phyloP scores from a whole-genome alignment of 1,140 invertebrate genomes.

The Oncopeltus fasciatus region DNA sequence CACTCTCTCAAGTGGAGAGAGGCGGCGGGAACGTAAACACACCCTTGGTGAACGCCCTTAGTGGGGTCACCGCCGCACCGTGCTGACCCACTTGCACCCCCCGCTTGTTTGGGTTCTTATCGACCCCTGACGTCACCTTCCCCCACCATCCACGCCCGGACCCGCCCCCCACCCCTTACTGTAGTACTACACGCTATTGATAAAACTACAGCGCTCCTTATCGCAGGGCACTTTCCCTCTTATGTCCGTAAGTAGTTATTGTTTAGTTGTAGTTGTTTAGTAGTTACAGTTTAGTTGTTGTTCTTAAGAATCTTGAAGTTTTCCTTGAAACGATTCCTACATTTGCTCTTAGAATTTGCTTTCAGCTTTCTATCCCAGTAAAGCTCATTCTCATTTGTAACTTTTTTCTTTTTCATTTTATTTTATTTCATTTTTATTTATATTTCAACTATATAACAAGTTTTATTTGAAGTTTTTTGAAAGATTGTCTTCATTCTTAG shows the following conservation, averaged over 20 bases:
- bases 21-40: background rate
- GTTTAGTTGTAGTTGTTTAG: too few relatives aligned
- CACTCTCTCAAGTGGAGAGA: too few relatives aligned
- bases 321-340: background rate
- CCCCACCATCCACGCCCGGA: background rate
- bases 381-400: too few relatives aligned
- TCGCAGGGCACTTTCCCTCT: background rate
- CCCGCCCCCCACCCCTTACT: background rate
- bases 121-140: conserved; percentile 5
- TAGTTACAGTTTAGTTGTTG: background rate
- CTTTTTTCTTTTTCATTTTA: too few relatives aligned
- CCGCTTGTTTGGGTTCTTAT: conserved; percentile 34
- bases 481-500: too few relatives aligned
- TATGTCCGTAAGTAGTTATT: background rate
- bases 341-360: background rate
- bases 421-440: too few relatives aligned
- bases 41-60: background rate
- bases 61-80: background rate
- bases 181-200: conserved; percentile 10
- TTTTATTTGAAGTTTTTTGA: too few relatives aligned
- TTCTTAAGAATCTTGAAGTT: background rate
- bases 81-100: background rate
- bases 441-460: too few relatives aligned
- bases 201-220: background rate
- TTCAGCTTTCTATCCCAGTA: background rate